phyloP scores from a whole-genome alignment of 2,888 invertebrate species.

The Scaptodrosophila latifasciaeformis region DNA sequence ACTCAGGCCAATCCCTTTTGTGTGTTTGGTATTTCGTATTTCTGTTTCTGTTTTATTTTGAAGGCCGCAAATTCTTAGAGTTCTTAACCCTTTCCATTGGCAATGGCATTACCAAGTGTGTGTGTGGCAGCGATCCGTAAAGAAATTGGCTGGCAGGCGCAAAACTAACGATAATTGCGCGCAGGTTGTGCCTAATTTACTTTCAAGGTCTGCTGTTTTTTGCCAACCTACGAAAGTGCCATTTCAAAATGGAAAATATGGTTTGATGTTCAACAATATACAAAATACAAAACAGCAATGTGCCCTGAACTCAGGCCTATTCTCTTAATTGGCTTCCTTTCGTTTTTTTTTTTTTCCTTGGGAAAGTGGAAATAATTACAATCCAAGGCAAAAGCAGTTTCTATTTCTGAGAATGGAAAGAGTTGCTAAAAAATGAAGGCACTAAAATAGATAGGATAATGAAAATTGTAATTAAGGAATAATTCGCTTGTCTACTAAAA shows the following conservation, averaged over 20 bases:
- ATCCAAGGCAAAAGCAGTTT: slow-evolving; percentile 25
- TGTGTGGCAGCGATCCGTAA: too few species aligned
- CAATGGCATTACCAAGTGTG: too few species aligned
- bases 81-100: slow-evolving; percentile 43
- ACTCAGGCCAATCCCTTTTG: neutral
- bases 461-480: too few species aligned
- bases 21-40: too few species aligned
- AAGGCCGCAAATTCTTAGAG: too few species aligned
- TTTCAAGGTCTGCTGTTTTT: slow-evolving; percentile 59
- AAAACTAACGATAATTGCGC: slow-evolving; percentile 64
- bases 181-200: slow-evolving; percentile 64
- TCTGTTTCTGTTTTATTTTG: too few species aligned
- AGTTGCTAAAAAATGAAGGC: too few species aligned
- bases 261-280: slow-evolving; percentile 35
- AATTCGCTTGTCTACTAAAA: too few species aligned
- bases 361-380: slow-evolving; percentile 60
- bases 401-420: too few species aligned
- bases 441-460: too few species aligned
- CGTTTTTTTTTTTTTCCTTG: too few species aligned
- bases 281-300: slow-evolving; percentile 24
- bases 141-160: slow-evolving; percentile 16
- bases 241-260: slow-evolving; percentile 37
- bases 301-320: slow-evolving; percentile 33
- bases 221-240: slow-evolving; percentile 47
- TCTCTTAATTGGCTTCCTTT: slow-evolving; percentile 37